These are phyloP conservation scores for Alexandromys fortis DNA, from an alignment of 2,113 vertebrate genomes.

Conservation along the genomic window DNA sequence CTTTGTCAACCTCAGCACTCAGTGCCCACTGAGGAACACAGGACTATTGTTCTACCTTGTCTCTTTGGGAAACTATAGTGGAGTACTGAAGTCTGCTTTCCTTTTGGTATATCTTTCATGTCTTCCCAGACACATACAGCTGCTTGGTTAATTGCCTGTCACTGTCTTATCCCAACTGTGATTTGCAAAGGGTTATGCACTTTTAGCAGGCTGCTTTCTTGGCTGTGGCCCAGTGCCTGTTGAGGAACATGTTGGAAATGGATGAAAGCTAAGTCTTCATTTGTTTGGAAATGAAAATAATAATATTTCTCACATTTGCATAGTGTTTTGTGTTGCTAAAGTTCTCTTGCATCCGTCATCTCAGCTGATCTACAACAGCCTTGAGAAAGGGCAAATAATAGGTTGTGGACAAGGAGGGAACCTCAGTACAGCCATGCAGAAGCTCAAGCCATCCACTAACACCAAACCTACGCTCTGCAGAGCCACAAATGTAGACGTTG, in stretches of 20 bases:
- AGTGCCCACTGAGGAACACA: neutral
- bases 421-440: neutral
- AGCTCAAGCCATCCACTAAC: neutral
- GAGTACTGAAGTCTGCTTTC: conserved; percentile 57
- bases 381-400: neutral
- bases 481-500: neutral
- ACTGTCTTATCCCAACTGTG: conserved; percentile 63
- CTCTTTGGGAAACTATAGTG: conserved; percentile 34
- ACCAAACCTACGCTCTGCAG: neutral
- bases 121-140: conserved; percentile 70
- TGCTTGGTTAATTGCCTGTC: conserved; percentile 78
- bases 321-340: conserved; percentile 36
- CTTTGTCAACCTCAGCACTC: neutral
- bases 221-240: conserved; percentile 59
- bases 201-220: conserved; percentile 68
- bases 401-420: neutral
- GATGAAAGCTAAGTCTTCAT: conserved; percentile 66
- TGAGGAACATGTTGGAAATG: conserved; percentile 65
- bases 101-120: conserved; percentile 56
- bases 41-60: neutral
- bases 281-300: conserved; percentile 76
- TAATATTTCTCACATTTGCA: conserved; percentile 66
- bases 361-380: neutral
- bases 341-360: conserved; percentile 18
- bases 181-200: conserved; percentile 65